Percentiles rank a stretch among this genome's conserved stretches.
Evolutionary conservation across 2,888 invertebrate genomes (phyloP).

Genomic region (Cerceris rybyensis): DNA sequence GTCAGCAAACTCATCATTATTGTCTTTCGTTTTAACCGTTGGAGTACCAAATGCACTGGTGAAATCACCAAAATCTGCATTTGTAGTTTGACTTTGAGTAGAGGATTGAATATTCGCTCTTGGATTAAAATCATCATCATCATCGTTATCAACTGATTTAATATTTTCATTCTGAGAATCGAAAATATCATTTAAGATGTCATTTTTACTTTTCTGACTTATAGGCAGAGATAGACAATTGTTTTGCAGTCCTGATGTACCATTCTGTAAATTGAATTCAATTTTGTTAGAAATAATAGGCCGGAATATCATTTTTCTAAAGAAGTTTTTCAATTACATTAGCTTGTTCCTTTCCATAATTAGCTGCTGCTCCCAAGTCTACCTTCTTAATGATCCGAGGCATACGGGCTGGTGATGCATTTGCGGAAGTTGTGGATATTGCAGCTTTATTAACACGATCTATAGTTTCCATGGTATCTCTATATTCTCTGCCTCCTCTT

Average conservation of each 20-base stretch:
- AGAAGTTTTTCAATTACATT: slow-evolving; percentile 61
- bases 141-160: slow-evolving; percentile 61
- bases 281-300: neutral
- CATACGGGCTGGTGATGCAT: slow-evolving; percentile 79
- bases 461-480: slow-evolving; percentile 81
- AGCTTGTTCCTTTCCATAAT: slow-evolving; percentile 84
- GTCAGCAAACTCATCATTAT: slow-evolving; percentile 90
- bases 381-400: slow-evolving; percentile 84
- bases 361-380: slow-evolving; percentile 87
- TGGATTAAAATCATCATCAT: slow-evolving; percentile 86
- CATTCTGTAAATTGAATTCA: slow-evolving; percentile 60
- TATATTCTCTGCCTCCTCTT: slow-evolving; percentile 83
- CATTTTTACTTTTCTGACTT: slow-evolving; percentile 73
- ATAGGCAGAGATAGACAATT: slow-evolving; percentile 68
- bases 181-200: slow-evolving; percentile 77
- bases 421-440: slow-evolving; percentile 81
- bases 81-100: slow-evolving; percentile 72
- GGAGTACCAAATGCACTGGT: slow-evolving; percentile 86
- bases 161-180: slow-evolving; percentile 75
- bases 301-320: neutral
- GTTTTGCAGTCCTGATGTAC: slow-evolving; percentile 55
- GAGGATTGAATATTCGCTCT: slow-evolving; percentile 81
- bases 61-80: slow-evolving; percentile 90
- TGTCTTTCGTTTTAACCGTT: slow-evolving; percentile 68
- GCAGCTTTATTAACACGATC: slow-evolving; percentile 73